Conservation (phyloP, 2,888 invertebrate species). For the Eupithecia inturbata region DNA sequence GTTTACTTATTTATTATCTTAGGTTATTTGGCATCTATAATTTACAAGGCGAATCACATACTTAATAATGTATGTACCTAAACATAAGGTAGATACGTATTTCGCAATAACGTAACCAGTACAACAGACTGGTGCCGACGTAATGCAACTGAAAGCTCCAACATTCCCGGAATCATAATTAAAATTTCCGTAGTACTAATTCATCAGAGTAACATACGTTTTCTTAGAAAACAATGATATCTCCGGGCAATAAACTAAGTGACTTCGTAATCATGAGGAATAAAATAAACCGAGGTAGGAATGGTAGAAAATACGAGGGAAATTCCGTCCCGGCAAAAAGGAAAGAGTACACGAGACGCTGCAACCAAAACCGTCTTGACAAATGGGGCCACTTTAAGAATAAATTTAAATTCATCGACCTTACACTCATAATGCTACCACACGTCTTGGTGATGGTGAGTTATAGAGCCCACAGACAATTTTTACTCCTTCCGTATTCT, state of each 20-base stretch:
- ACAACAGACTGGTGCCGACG: background rate
- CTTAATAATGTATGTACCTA: background rate
- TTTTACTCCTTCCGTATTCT: constrained; percentile 50
- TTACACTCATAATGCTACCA: constrained; percentile 50
- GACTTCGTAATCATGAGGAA: constrained; percentile 22
- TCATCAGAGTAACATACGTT: background rate
- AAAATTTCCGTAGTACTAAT: background rate
- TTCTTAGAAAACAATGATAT: constrained; percentile 23
- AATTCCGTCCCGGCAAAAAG: constrained; percentile 13
- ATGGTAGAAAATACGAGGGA: constrained; percentile 10
- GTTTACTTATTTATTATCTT: background rate
- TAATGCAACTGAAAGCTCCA: background rate
- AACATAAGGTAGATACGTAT: background rate
- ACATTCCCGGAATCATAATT: background rate
- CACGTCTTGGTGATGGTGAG: constrained; percentile 54
- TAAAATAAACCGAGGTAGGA: constrained; percentile 21
- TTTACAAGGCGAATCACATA: background rate
- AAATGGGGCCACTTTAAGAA: constrained; percentile 50
- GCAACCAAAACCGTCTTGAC: constrained; percentile 43
- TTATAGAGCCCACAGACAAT: constrained; percentile 50
- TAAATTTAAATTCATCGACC: constrained; percentile 58
- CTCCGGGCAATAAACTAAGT: constrained; percentile 17
- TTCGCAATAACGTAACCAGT: background rate
- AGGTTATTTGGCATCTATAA: background rate
- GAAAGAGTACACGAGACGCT: constrained; percentile 30